Conservation (phyloP, 2,113 vertebrate genomes). For the Cygnus atratus region DNA sequence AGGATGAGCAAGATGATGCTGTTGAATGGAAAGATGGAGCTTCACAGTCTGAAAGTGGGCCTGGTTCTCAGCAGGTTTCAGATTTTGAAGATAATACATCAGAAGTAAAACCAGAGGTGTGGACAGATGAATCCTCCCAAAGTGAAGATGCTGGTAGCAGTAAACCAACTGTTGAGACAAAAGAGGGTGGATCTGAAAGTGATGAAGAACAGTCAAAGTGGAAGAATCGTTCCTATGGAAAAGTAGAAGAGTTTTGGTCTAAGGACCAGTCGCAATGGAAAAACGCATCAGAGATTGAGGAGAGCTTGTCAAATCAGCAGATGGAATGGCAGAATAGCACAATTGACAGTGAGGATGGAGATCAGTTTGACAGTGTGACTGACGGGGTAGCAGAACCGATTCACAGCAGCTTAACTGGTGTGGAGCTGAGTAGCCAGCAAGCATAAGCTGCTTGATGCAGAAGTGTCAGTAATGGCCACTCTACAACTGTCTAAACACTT, state of each 20-base stretch:
- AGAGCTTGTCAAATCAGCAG: conserved; percentile 78
- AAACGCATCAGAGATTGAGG: conserved; percentile 74
- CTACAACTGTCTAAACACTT: conserved; percentile 51
- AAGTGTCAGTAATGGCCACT: neutral
- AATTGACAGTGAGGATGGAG: conserved; percentile 82
- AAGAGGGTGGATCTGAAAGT: conserved; percentile 66
- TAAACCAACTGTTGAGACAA: conserved; percentile 77
- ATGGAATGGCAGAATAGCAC: conserved; percentile 84
- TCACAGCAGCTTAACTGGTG: conserved; percentile 78
- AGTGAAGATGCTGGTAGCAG: conserved; percentile 83
- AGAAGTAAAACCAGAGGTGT: conserved; percentile 77
- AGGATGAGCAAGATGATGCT: conserved; percentile 70
- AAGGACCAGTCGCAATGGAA: conserved; percentile 84
- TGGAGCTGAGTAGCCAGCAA: conserved; percentile 85
- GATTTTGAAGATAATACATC: conserved; percentile 78
- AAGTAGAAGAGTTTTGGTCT: conserved; percentile 83
- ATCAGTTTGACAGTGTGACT: conserved; percentile 78
- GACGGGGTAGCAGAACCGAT: conserved; percentile 78
- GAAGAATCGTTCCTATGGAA: conserved; percentile 85
- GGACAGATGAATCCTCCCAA: conserved; percentile 82
- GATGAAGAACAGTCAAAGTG: conserved; percentile 79
- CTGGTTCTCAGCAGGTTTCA: conserved; percentile 76
- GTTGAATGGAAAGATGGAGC: conserved; percentile 77
- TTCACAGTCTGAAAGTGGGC: conserved; percentile 78
- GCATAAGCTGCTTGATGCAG: conserved; percentile 47